phyloP scores from a whole-genome alignment of 2,888 invertebrate genomes.

The Subacronicta megacephala region DNA sequence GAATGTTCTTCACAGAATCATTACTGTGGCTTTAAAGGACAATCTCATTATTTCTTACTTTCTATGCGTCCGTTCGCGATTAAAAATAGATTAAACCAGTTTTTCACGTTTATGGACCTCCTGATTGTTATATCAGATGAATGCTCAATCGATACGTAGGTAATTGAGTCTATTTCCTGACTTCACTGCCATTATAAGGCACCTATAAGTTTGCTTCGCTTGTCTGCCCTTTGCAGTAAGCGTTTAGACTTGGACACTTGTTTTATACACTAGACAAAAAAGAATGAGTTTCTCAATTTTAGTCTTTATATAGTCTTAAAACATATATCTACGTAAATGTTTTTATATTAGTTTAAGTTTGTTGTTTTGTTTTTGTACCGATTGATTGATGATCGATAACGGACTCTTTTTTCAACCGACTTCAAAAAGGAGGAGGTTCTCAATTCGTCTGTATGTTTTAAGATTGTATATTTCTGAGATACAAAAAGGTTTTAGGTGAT shows the following conservation, averaged over 20 bases:
- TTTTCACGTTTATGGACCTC: constrained; percentile 50
- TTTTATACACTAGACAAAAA: not conserved
- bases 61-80: constrained; percentile 17
- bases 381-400: too few species aligned
- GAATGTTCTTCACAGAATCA: too few species aligned
- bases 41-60: constrained; percentile 13
- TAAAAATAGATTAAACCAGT: constrained; percentile 44
- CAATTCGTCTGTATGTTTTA: too few species aligned
- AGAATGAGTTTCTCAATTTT: too few species aligned
- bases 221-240: constrained; percentile 58
- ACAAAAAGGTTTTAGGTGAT: too few species aligned
- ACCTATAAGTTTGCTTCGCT: constrained; percentile 64
- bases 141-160: constrained; percentile 63
- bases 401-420: too few species aligned
- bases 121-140: constrained; percentile 66
- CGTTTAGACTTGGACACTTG: constrained; percentile 33
- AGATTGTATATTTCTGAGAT: too few species aligned
- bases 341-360: too few species aligned
- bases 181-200: constrained; percentile 66
- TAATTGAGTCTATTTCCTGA: constrained; percentile 74
- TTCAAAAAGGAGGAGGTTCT: too few species aligned
- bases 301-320: too few species aligned
- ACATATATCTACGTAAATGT: too few species aligned
- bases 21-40: not conserved
- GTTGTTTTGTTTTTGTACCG: not conserved